Percentiles rank a stretch among this genome's conserved stretches.
These are phyloP conservation scores for Arctocebus calabarensis DNA, from an alignment of 2,797 vertebrate genomes.

Conservation along the genomic window DNA sequence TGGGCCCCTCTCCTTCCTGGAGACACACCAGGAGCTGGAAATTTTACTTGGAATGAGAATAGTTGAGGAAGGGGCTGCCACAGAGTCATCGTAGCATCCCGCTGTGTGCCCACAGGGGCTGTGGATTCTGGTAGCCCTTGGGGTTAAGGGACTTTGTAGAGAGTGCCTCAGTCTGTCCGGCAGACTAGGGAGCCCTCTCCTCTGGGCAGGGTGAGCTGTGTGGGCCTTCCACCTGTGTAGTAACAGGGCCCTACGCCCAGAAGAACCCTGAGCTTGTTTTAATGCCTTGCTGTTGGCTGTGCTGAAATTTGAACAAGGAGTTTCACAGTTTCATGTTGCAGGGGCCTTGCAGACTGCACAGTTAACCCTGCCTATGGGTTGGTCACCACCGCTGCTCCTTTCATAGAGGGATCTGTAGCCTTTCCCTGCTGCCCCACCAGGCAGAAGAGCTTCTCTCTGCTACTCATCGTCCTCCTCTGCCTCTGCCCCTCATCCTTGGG, in stretches of 20 bases:
- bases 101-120: neutral
- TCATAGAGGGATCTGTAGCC: neutral
- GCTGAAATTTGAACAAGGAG: neutral
- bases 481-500: neutral
- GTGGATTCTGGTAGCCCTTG: neutral
- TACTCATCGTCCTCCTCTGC: neutral
- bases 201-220: neutral
- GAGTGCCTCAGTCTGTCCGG: neutral
- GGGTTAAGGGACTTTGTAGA: neutral
- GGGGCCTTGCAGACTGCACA: neutral
- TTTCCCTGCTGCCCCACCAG: neutral
- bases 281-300: neutral
- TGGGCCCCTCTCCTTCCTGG: neutral
- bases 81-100: neutral
- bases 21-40: neutral
- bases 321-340: neutral
- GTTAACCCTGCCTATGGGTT: neutral
- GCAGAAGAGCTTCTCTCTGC: neutral
- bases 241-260: neutral
- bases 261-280: neutral
- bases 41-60: constrained; percentile 27
- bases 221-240: neutral
- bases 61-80: neutral
- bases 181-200: neutral
- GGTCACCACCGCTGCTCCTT: neutral